Evolutionary conservation across 2,888 invertebrate genomes (phyloP).

Genomic region (Onthophagus sagittarius): DNA sequence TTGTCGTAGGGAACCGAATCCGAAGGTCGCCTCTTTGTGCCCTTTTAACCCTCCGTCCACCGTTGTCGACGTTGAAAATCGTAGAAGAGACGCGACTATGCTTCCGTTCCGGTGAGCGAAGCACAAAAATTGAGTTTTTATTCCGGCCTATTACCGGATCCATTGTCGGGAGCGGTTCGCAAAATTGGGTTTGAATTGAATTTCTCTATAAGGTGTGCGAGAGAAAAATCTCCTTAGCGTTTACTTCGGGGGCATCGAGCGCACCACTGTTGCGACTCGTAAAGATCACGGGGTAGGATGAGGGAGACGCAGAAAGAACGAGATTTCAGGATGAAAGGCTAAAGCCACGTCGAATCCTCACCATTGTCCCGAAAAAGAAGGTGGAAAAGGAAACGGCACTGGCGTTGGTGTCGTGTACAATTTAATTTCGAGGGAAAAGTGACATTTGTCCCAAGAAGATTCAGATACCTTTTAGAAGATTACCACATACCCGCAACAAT

Average conservation of each 20-base stretch:
- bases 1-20: neutral
- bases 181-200: constrained; percentile 48
- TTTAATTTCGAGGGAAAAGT: neutral
- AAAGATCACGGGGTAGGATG: constrained; percentile 6
- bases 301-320: constrained; percentile 8
- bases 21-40: neutral
- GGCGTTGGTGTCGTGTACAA: neutral
- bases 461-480: neutral
- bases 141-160: constrained; percentile 35
- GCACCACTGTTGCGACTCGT: constrained; percentile 14
- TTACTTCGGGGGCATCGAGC: constrained; percentile 2
- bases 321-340: constrained; percentile 16
- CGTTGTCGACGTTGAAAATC: neutral
- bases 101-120: neutral
- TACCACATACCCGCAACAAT: too few species aligned
- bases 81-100: neutral
- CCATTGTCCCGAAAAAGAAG: neutral
- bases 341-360: neutral
- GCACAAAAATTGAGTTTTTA: constrained; percentile 41
- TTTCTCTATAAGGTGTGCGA: constrained; percentile 30
- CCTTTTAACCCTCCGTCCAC: neutral
- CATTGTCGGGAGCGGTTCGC: constrained; percentile 43
- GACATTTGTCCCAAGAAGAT: neutral
- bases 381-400: neutral
- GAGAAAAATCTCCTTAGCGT: constrained; percentile 26